Conservation (phyloP, 1,140 invertebrate genomes). For the Bombyx mandarina region DNA sequence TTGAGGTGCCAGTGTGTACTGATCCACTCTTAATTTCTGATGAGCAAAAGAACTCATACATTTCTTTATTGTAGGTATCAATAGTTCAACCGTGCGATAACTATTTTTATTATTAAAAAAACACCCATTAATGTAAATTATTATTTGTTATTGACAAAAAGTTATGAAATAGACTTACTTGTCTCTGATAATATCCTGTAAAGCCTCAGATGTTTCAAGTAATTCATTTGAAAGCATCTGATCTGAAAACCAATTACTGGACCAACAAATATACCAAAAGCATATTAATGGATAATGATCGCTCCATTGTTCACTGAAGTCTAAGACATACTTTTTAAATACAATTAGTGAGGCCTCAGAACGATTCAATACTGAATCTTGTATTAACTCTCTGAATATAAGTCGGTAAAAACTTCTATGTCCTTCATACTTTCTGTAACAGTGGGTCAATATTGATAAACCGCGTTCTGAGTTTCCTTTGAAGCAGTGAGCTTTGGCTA, state of each 20-base stretch:
- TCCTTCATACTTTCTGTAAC: conserved; percentile 36
- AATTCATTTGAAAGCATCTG: conserved; percentile 51
- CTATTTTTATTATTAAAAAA: too few species aligned
- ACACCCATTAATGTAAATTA: conserved; percentile 2
- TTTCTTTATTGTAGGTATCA: too few species aligned
- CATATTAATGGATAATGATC: conserved; percentile 56
- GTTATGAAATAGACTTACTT: conserved; percentile 34
- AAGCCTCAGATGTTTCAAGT: conserved; percentile 30
- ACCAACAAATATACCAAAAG: conserved; percentile 60
- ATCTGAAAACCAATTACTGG: conserved; percentile 61
- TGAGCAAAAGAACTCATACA: too few species aligned
- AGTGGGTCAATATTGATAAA: conserved; percentile 36
- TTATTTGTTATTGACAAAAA: neutral
- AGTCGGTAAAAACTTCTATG: conserved; percentile 47
- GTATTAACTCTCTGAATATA: conserved; percentile 55
- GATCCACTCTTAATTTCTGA: too few species aligned
- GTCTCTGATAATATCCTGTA: conserved; percentile 44
- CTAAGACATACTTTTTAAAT: conserved; percentile 53
- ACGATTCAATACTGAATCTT: conserved; percentile 50
- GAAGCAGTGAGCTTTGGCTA: conserved; percentile 54
- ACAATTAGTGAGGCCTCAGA: conserved; percentile 56
- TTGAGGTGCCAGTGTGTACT: too few species aligned
- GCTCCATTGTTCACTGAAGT: conserved; percentile 41
- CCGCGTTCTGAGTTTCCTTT: conserved; percentile 60
- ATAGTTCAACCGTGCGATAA: too few species aligned